These are phyloP conservation scores for Bombus waltoni DNA, from an alignment of 1,140 invertebrate genomes.

Conservation along the genomic window DNA sequence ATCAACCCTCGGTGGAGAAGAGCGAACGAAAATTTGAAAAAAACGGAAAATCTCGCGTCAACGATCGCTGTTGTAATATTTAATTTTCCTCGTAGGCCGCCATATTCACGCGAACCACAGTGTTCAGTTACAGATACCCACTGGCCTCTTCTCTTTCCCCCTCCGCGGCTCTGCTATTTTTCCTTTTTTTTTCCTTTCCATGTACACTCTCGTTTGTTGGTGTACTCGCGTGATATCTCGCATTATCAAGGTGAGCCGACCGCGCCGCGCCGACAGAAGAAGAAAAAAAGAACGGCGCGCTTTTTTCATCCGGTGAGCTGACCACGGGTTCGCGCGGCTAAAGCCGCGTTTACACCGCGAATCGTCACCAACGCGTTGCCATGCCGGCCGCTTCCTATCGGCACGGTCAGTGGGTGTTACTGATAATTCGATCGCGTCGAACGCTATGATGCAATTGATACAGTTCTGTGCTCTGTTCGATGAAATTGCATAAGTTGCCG, in stretches of 20 bases:
- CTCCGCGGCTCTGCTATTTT: conserved; percentile 3
- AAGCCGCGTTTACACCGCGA: conserved; percentile 20
- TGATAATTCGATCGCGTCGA: conserved; percentile 24
- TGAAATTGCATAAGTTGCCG: neutral
- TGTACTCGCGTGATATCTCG: conserved; percentile 69
- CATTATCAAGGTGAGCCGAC: conserved; percentile 71
- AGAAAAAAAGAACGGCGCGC: conserved; percentile 26
- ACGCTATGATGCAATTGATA: neutral
- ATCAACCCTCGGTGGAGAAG: no score
- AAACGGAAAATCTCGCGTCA: neutral
- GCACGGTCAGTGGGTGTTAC: neutral
- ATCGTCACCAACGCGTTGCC: neutral
- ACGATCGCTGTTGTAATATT: conserved; percentile 44
- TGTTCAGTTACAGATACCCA: conserved; percentile 62
- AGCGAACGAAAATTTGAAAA: neutral
- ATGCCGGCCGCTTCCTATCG: neutral
- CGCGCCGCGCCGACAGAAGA: conserved; percentile 35
- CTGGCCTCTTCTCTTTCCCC: conserved; percentile 53
- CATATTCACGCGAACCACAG: conserved; percentile 44
- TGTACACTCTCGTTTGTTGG: conserved; percentile 46
- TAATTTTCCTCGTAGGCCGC: conserved; percentile 54
- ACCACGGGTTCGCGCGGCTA: conserved; percentile 10
- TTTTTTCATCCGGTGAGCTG: conserved; percentile 60
- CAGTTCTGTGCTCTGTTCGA: neutral
- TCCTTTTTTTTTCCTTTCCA: neutral